These are phyloP conservation scores for Drosophila simulans DNA, from an alignment of 1,140 invertebrate genomes.

Conservation along the genomic window DNA sequence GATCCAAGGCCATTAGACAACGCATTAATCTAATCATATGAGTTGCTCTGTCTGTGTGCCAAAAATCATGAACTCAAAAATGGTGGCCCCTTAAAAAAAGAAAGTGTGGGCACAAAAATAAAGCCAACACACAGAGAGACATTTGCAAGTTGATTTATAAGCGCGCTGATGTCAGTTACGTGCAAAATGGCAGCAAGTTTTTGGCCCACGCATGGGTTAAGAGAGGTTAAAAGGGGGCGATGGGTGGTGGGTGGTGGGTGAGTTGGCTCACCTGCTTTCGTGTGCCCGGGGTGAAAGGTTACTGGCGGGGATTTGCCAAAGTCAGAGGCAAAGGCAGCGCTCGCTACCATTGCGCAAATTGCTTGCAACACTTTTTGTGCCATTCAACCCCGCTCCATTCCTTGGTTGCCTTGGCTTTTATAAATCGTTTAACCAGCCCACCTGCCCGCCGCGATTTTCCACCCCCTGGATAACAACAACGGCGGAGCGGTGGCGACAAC, in stretches of 20 bases:
- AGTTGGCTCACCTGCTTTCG: constrained; percentile 15
- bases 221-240: not conserved
- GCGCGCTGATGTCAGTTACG: constrained; percentile 80
- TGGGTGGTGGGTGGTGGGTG: too few relatives aligned
- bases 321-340: constrained; percentile 16
- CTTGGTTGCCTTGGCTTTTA: constrained; percentile 69
- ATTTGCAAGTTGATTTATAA: constrained; percentile 82
- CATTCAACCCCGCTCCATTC: constrained; percentile 18
- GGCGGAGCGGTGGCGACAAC: constrained; percentile 45
- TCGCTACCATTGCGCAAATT: constrained; percentile 65
- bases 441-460: not conserved
- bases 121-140: constrained; percentile 15
- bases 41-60: constrained; percentile 40
- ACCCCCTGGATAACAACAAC: constrained; percentile 54
- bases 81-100: constrained; percentile 11
- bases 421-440: constrained; percentile 63
- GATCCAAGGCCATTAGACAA: constrained; percentile 64
- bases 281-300: constrained; percentile 22
- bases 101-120: not conserved
- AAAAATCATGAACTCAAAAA: constrained; percentile 78
- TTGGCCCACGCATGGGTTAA: constrained; percentile 42
- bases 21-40: constrained; percentile 81
- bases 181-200: constrained; percentile 65
- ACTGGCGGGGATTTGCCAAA: constrained; percentile 53
- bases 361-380: constrained; percentile 77